phyloP scores from a whole-genome alignment of 2,797 vertebrate genomes.

The Diplodus puntazzo region DNA sequence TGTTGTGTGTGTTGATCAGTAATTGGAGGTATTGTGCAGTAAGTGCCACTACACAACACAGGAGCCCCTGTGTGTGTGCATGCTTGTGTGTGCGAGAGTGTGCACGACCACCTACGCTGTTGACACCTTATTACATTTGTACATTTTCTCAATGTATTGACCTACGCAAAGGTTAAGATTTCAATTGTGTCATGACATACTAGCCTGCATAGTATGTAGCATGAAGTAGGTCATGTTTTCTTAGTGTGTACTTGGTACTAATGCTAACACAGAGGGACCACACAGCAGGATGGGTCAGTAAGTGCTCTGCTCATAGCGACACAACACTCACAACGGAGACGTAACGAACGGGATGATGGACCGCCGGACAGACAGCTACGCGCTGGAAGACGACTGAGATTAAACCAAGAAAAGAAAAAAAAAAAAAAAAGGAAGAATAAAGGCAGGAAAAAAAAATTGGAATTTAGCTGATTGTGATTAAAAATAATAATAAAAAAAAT shows the following conservation, averaged over 20 bases:
- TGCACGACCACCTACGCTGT: conserved; percentile 49
- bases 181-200: conserved; percentile 70
- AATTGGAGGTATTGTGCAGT: conserved; percentile 60
- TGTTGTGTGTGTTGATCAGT: conserved; percentile 41
- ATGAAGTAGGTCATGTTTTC: conserved; percentile 48
- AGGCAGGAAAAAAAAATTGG: not conserved
- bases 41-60: conserved; percentile 76
- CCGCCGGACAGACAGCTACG: conserved; percentile 81
- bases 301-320: conserved; percentile 67
- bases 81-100: conserved; percentile 27
- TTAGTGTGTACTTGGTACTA: conserved; percentile 63
- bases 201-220: conserved; percentile 75
- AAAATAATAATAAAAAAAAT: conserved; percentile 10
- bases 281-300: conserved; percentile 31
- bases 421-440: conserved; percentile 39
- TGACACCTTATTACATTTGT: conserved; percentile 57
- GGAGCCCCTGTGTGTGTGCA: conserved; percentile 44
- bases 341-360: conserved; percentile 60
- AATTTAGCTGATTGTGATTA: too few relatives aligned
- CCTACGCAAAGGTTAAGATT: conserved; percentile 68
- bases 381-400: conserved; percentile 89
- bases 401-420: conserved; percentile 64
- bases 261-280: conserved; percentile 44
- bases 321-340: conserved; percentile 58
- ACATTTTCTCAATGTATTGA: conserved; percentile 68